Conservation (phyloP, 1,140 invertebrate species). For the Heterodera carotae region DNA sequence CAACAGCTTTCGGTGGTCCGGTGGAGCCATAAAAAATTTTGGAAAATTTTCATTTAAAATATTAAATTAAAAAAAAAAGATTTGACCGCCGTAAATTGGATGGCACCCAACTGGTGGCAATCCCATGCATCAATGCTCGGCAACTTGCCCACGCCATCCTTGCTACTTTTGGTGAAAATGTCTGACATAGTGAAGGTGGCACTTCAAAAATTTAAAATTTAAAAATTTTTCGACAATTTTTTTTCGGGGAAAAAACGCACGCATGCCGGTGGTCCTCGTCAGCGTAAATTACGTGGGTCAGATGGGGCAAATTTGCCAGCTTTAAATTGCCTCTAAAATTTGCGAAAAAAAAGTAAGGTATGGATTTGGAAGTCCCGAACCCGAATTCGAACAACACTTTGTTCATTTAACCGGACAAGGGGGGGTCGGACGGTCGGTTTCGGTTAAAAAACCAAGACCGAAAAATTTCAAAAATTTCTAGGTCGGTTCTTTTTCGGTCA, state of each 20-base stretch:
- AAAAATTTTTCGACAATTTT: constrained; percentile 14
- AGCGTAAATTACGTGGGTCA: constrained; percentile 61
- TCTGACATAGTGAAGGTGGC: constrained; percentile 59
- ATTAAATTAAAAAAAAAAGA: background rate
- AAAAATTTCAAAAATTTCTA: background rate
- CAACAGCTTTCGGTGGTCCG: constrained; percentile 56
- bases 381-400: too few species aligned
- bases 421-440: too few species aligned
- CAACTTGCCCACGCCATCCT: constrained; percentile 55
- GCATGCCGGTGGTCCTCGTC: constrained; percentile 64
- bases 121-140: constrained; percentile 64
- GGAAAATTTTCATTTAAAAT: background rate
- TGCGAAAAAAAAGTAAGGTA: background rate
- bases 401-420: too few species aligned
- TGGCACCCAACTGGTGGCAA: constrained; percentile 58
- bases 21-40: constrained; percentile 53
- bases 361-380: too few species aligned
- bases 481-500: too few species aligned
- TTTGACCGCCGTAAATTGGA: constrained; percentile 59
- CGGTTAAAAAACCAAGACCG: too few species aligned
- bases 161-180: constrained; percentile 54
- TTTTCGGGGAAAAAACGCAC: too few species aligned
- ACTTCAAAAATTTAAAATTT: constrained; percentile 16
- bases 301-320: constrained; percentile 41
- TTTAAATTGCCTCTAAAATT: constrained; percentile 48